Conservation (phyloP, 1,140 invertebrate genomes). For the Lasioglossum albipes region DNA sequence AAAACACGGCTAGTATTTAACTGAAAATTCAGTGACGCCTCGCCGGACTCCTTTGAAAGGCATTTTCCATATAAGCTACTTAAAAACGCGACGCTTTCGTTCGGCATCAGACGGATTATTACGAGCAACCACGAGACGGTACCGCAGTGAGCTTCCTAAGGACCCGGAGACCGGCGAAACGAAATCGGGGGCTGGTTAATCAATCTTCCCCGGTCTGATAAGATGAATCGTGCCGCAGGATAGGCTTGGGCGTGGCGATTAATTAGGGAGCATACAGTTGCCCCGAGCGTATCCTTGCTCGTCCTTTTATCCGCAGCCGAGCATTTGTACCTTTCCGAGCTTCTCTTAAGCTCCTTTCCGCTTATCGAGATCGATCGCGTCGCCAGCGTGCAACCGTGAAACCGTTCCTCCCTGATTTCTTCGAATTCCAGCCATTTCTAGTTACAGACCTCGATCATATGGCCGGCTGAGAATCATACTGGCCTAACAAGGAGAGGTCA, state of each 20-base stretch:
- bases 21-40: constrained; percentile 17
- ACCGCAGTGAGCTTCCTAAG: constrained; percentile 49
- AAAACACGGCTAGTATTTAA: constrained; percentile 32
- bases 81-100: not conserved
- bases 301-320: not conserved
- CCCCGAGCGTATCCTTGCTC: not conserved
- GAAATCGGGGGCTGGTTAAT: constrained; percentile 48
- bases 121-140: constrained; percentile 5
- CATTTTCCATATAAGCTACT: not conserved
- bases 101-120: not conserved
- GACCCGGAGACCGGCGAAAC: constrained; percentile 32
- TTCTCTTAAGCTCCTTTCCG: not conserved
- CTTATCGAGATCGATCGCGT: not conserved
- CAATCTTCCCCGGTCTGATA: constrained; percentile 47
- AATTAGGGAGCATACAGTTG: constrained; percentile 21
- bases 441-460: not conserved
- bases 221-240: constrained; percentile 38
- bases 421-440: not conserved
- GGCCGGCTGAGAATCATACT: no score
- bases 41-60: not conserved
- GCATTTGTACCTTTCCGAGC: not conserved
- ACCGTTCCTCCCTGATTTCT: not conserved
- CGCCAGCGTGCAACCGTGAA: not conserved
- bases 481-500: no score
- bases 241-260: constrained; percentile 17